Base-by-base conservation (phyloP, 2,113 vertebrate genomes). In the Calcarius ornatus region DNA sequence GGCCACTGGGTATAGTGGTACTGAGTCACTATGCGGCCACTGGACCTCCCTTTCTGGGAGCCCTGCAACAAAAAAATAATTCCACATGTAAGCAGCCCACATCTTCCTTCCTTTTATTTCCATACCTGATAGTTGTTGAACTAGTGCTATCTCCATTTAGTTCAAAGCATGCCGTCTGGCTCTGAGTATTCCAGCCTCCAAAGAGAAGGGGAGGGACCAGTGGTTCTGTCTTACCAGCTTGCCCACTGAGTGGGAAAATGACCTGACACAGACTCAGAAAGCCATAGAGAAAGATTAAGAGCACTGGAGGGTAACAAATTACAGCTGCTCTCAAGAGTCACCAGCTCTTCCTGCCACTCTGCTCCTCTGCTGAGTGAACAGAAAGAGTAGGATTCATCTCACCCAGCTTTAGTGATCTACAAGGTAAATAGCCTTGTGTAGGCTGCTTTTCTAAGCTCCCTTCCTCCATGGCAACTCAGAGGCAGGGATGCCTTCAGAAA, bases 1-100 rank as follows among this genome's bases (percentile, higher is more conserved):
- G 99, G 99, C 99, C 99, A 99, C 95, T 99, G 99, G 23, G 99
- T 99, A 93, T 99, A 99, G 86, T 99, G 99, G 96, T 98, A 99
- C 89, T 99, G 99, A 4, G 96, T 98, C 47, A 99, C 98, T 11
- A 97, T 73, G 10, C 98, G 98, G n/a, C 99, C 99, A 48, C 94
- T 98, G 43, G 95, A 92, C 60, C 98, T 97, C 78, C 98, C 98
- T 95, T 98, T 99, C 97, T 98, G 98, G 64, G 99, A 99, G n/a
- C 98, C 98, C 99, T 99, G 92, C 16, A 95, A 95, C 21, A 81
- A 28, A 73, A 82, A 38, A 77, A 60, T 4, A 73, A 61, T 54
- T 51, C 54, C 19, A 18, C 11, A 15, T 5, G n/a, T 93, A 57
- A 88, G 76, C 78, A 79, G 78, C 40, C 24, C 17, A 38, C 18